Base-by-base conservation (phyloP, 2,888 invertebrate genomes). In the Himalopsyche japonica region DNA sequence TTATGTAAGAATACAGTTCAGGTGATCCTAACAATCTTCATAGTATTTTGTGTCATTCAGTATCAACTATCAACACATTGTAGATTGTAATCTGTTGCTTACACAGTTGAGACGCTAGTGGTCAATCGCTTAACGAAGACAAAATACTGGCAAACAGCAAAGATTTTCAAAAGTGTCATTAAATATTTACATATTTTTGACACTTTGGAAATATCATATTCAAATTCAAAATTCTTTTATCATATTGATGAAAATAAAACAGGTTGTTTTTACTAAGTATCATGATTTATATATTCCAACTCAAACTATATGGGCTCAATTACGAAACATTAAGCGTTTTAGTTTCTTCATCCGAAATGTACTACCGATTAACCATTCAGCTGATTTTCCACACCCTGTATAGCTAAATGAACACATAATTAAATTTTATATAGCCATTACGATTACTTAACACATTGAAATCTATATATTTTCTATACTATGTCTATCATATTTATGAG, bases 361-460 rank as follows among this genome's bases (percentile, higher is more conserved):
- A 24, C 57, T 57, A 57, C 57, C 57, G 57, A 57, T 57, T 57
- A 57, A 57, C 57, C 57, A 57, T 57, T 57, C 57, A 57, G 57
- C 20, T 57, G 57, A 57, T 57, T n/a, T 57, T 57, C 20, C 57
- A 57, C 57, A 57, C 57, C 57, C 57, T 57, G 57, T 57, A 57
- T 57, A 57, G 57, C 57, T 57, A 57, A 57, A 57, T 57, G 64
- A 80, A 64, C 32, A 80, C 49, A 80, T 34, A 47, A 80, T 64
- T 64, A 30, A 57, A 37, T 34, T 57, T 70, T 82, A 86, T 84
- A 85, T 84, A 85, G 85, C 84, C 82, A 85, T 84, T 86, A 85
- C 83, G 83, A 70, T 86, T 86, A 86, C 85, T 86, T 84, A 82
- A 85, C 84, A 84, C 81, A 37, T 70, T 24, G 30, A 57, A 78